Conservation (phyloP, 2,113 vertebrate genomes). For the Blennius ocellaris region DNA sequence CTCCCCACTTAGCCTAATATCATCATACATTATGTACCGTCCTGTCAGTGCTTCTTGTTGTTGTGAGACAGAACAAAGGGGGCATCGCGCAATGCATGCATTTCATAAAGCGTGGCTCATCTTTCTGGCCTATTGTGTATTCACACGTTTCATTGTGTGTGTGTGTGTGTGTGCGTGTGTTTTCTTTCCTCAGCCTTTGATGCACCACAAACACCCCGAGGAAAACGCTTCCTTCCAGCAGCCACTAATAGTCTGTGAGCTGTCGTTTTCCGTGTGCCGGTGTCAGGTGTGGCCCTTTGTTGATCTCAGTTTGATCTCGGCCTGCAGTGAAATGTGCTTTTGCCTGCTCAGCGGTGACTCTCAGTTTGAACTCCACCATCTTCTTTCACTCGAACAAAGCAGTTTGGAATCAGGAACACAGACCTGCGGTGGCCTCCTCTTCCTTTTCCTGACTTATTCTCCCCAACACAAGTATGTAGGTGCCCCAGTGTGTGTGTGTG, state of each 20-base stretch:
- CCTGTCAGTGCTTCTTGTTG: slow-evolving; percentile 12
- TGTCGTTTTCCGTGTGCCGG: slow-evolving; percentile 15
- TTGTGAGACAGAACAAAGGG: slow-evolving; percentile 6
- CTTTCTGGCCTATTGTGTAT: background rate
- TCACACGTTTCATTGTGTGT: background rate
- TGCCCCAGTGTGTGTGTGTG: background rate
- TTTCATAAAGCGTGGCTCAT: background rate
- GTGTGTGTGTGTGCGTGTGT: background rate
- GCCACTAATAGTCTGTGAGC: slow-evolving; percentile 9
- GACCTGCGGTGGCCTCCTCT: slow-evolving; percentile 20
- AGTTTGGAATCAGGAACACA: slow-evolving; percentile 8
- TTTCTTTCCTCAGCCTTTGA: slow-evolving; percentile 8
- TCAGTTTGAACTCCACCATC: slow-evolving; percentile 8
- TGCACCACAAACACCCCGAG: slow-evolving; percentile 7
- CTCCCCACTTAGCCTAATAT: slow-evolving; percentile 62
- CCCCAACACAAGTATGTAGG: slow-evolving; percentile 7
- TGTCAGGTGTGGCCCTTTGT: slow-evolving; percentile 36
- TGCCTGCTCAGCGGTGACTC: slow-evolving; percentile 6
- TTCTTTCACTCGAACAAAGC: slow-evolving; percentile 40
- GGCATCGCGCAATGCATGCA: background rate
- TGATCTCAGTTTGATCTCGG: slow-evolving; percentile 30
- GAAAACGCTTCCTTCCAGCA: background rate
- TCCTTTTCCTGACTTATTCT: slow-evolving; percentile 16
- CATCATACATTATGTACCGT: slow-evolving; percentile 70
- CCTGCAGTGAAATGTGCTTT: slow-evolving; percentile 29